These are phyloP conservation scores for Molossus molossus DNA, from an alignment of 2,797 vertebrate genomes.

Conservation along the genomic window DNA sequence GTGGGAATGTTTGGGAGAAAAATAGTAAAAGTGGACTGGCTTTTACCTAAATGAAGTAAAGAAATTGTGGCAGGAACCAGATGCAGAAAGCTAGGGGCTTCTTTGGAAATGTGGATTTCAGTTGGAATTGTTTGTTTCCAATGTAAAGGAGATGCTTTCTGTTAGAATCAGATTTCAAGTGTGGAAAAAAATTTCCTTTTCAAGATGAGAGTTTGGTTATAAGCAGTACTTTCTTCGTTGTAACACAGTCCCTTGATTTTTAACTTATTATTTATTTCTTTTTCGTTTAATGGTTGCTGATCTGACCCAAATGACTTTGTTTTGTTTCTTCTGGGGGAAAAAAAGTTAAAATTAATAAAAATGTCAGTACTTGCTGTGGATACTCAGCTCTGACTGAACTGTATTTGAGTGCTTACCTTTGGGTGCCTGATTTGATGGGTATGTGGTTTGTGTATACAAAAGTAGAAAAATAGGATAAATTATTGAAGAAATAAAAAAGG, in stretches of 20 bases:
- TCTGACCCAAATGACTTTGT: slow-evolving; percentile 65
- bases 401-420: slow-evolving; percentile 38
- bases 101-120: slow-evolving; percentile 69
- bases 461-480: slow-evolving; percentile 62
- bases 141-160: slow-evolving; percentile 71
- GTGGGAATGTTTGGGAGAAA: background rate
- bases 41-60: slow-evolving; percentile 9
- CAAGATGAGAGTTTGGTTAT: slow-evolving; percentile 68
- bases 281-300: slow-evolving; percentile 81
- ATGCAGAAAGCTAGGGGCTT: slow-evolving; percentile 50
- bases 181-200: slow-evolving; percentile 62
- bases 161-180: slow-evolving; percentile 61
- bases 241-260: slow-evolving; percentile 66
- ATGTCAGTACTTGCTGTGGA: slow-evolving; percentile 46
- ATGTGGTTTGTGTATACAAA: slow-evolving; percentile 62
- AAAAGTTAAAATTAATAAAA: slow-evolving; percentile 77
- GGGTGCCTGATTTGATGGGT: slow-evolving; percentile 23
- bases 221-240: slow-evolving; percentile 65
- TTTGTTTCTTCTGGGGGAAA: slow-evolving; percentile 68
- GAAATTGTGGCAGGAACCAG: slow-evolving; percentile 38
- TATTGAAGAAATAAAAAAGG: background rate
- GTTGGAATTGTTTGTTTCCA: slow-evolving; percentile 75
- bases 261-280: slow-evolving; percentile 73
- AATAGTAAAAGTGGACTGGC: background rate
- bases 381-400: background rate